Conservation (phyloP, 1,140 invertebrate genomes). For the Berghia stephanieae region DNA sequence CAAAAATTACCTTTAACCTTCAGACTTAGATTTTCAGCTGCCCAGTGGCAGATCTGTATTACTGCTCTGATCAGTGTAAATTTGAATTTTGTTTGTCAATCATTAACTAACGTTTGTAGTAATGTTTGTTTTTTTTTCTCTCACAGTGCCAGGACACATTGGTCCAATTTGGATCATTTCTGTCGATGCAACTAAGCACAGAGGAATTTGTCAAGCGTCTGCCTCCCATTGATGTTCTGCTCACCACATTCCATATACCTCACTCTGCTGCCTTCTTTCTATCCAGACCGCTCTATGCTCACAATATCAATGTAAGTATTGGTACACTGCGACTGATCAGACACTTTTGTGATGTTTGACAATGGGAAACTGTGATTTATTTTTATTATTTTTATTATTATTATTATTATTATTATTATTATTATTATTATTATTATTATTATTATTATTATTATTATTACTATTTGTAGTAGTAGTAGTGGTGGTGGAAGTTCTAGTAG, state of each 20-base stretch:
- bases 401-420: background rate
- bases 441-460: background rate
- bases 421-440: background rate
- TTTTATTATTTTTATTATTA: background rate
- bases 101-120: background rate
- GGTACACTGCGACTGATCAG: no score
- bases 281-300: slow-evolving; percentile 87
- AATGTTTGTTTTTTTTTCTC: slow-evolving; percentile 30
- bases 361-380: no score
- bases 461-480: no score
- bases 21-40: background rate
- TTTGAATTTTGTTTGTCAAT: no score
- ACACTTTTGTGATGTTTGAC: no score
- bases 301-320: slow-evolving; percentile 83
- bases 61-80: no score
- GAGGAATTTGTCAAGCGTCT: slow-evolving; percentile 93
- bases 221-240: slow-evolving; percentile 87
- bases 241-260: slow-evolving; percentile 93
- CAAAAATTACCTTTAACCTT: background rate
- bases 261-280: slow-evolving; percentile 97
- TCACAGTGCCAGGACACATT: slow-evolving; percentile 95
- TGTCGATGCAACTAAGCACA: slow-evolving; percentile 89
- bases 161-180: slow-evolving; percentile 96
- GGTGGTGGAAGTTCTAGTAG: no score
- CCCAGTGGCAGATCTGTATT: no score